These are phyloP conservation scores for Rhaphigaster nebulosa DNA, from an alignment of 2,888 invertebrate species.

Conservation along the genomic window DNA sequence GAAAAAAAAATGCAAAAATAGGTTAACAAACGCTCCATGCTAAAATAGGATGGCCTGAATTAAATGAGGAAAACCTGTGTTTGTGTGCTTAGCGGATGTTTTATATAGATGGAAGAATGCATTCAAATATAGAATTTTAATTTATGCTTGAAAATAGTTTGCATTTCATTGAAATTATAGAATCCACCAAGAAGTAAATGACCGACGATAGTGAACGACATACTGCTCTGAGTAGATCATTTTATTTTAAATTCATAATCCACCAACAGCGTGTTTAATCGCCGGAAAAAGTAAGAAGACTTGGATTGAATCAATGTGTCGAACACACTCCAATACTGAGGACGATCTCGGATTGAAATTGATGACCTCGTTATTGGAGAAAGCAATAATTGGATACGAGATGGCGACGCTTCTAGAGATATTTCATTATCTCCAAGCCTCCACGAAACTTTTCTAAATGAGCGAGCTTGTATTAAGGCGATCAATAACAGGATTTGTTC, in stretches of 20 bases:
- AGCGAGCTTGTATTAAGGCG: constrained; percentile 29
- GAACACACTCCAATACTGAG: neutral
- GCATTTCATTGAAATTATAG: no score
- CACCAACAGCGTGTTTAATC: neutral
- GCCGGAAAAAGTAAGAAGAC: neutral
- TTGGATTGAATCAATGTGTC: neutral
- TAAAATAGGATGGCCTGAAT: no score
- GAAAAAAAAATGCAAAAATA: no score
- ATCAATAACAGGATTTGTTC: constrained; percentile 21
- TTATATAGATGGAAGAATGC: no score
- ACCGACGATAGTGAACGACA: no score
- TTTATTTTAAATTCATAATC: neutral
- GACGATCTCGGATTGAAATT: neutral
- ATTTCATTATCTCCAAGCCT: neutral
- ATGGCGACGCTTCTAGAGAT: neutral
- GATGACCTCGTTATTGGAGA: constrained; percentile 23
- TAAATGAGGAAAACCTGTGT: no score
- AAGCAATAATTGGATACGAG: constrained; percentile 24
- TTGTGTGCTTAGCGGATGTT: no score
- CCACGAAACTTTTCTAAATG: constrained; percentile 18
- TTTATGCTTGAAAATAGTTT: no score
- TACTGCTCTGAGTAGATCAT: no score
- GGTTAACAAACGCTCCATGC: no score
- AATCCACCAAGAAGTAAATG: no score
- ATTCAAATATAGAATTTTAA: no score